phyloP scores from a whole-genome alignment of 2,113 vertebrate species.

The Campylomormyrus numenius region DNA sequence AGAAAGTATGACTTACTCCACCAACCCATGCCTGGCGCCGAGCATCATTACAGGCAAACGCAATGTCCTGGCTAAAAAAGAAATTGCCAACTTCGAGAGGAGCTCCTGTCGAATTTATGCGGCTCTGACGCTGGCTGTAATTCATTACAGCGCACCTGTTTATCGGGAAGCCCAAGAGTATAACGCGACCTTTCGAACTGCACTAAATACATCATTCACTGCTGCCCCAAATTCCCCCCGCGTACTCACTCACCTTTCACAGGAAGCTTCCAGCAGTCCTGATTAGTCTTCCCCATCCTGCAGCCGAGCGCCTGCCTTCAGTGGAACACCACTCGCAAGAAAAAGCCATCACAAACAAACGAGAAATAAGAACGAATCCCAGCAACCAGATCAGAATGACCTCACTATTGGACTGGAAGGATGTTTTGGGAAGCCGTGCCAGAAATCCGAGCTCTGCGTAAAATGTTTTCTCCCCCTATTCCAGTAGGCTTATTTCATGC shows the following conservation, averaged over 20 bases:
- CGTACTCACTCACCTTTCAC: not conserved
- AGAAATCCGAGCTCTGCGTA: not conserved
- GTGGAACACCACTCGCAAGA: not conserved
- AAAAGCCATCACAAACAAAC: not conserved
- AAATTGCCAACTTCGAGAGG: not conserved
- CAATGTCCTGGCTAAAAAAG: not conserved
- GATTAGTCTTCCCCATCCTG: not conserved
- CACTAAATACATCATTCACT: slow-evolving; percentile 3
- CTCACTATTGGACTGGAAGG: not conserved
- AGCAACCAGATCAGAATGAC: not conserved
- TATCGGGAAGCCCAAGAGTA: not conserved
- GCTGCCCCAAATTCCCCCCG: not conserved
- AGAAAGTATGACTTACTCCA: not conserved
- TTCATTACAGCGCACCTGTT: not conserved
- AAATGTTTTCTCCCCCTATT: not conserved
- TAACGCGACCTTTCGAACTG: slow-evolving; percentile 1
- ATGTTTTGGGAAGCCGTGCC: not conserved
- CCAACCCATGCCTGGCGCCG: not conserved
- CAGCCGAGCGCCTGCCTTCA: not conserved
- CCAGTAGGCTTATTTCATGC: slow-evolving; percentile 3
- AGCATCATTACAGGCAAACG: not conserved
- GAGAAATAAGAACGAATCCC: not conserved
- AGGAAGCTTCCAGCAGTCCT: not conserved
- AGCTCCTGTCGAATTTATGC: not conserved
- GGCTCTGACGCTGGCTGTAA: not conserved